Evolutionary conservation across 2,888 invertebrate genomes (phyloP).

Genomic region (Bedellia somnulentella): DNA sequence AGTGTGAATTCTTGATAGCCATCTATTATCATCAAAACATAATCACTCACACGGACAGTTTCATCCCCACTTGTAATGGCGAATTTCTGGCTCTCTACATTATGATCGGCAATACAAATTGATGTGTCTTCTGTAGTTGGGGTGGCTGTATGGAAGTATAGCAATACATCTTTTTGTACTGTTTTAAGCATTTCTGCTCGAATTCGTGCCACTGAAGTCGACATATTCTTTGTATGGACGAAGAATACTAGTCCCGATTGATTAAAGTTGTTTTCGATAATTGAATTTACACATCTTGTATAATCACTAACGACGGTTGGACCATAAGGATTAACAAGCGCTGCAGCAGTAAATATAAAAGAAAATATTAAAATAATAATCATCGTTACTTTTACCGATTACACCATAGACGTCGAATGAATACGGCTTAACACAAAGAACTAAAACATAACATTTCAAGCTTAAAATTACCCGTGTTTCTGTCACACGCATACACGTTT

Average conservation of each 20-base stretch:
- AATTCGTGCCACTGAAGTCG: slow-evolving; percentile 19
- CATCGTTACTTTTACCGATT: too few species aligned
- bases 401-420: too few species aligned
- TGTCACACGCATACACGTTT: too few species aligned
- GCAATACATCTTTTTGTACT: slow-evolving; percentile 19
- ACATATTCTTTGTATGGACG: slow-evolving; percentile 21
- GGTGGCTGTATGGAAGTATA: slow-evolving; percentile 20
- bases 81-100: slow-evolving; percentile 10
- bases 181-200: slow-evolving; percentile 19
- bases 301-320: slow-evolving; percentile 28
- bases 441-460: too few species aligned
- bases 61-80: slow-evolving; percentile 20
- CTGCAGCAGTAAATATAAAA: slow-evolving; percentile 10
- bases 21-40: slow-evolving; percentile 30
- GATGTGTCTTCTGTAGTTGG: slow-evolving; percentile 17
- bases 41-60: slow-evolving; percentile 18
- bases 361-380: background rate
- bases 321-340: slow-evolving; percentile 21
- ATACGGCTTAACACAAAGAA: too few species aligned
- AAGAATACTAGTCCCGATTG: slow-evolving; percentile 27
- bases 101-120: slow-evolving; percentile 16
- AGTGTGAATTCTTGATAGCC: slow-evolving; percentile 23
- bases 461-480: too few species aligned
- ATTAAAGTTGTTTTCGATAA: slow-evolving; percentile 24
- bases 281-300: slow-evolving; percentile 21